phyloP scores from a whole-genome alignment of 1,140 invertebrate species.

The Drosophila tsacasi region DNA sequence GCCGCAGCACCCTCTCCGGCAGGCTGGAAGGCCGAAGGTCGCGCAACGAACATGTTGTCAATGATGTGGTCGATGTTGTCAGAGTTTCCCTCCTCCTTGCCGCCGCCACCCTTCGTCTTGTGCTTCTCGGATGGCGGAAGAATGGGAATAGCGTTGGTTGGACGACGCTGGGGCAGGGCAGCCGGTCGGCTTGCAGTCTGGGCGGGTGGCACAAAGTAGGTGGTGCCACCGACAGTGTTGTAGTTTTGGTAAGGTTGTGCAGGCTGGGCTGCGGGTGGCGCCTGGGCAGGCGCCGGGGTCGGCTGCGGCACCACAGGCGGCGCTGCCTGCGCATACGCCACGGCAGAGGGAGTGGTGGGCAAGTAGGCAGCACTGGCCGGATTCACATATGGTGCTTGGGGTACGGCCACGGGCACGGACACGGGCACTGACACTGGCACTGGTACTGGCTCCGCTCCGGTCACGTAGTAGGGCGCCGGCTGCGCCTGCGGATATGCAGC shows the following conservation, averaged over 20 bases:
- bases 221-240: conserved; percentile 84
- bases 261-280: conserved; percentile 47
- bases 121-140: conserved; percentile 85
- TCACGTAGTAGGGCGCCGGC: conserved; percentile 85
- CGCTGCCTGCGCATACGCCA: conserved; percentile 67
- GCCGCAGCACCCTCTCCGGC: conserved; percentile 18
- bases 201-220: conserved; percentile 82
- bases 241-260: conserved; percentile 75
- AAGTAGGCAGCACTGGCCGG: conserved; percentile 64
- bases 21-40: conserved; percentile 84
- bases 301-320: conserved; percentile 43
- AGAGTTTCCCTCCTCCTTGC: conserved; percentile 63
- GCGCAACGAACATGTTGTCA: conserved; percentile 88
- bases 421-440: conserved; percentile 17
- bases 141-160: conserved; percentile 85
- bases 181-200: conserved; percentile 71
- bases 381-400: conserved; percentile 65
- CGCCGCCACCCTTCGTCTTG: conserved; percentile 41
- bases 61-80: conserved; percentile 88
- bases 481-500: conserved; percentile 68
- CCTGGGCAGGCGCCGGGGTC: conserved; percentile 42
- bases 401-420: conserved; percentile 51
- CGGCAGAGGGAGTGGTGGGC: conserved; percentile 67
- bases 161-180: conserved; percentile 81
- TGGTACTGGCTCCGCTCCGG: conserved; percentile 55